Percentiles rank a stretch among this genome's conserved stretches.
phyloP scores from a whole-genome alignment of 2,113 vertebrate genomes.

The Caretta caretta region DNA sequence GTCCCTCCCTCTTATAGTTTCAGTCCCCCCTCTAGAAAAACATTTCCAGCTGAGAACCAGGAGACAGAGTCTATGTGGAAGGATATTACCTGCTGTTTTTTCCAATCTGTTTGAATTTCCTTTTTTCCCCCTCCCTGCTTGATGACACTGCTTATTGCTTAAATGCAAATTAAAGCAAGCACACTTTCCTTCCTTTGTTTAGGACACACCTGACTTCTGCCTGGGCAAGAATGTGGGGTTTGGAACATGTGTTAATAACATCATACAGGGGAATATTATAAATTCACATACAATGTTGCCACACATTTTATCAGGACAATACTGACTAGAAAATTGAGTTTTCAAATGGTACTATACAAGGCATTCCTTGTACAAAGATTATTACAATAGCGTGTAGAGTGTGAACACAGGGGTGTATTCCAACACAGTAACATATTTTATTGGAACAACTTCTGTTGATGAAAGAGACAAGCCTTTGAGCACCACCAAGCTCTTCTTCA shows the following conservation, averaged over 20 bases:
- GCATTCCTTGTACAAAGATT: neutral
- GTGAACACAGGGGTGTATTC: neutral
- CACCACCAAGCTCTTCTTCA: neutral
- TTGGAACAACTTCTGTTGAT: neutral
- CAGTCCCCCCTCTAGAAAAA: neutral
- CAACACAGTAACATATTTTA: neutral
- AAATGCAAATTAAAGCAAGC: neutral
- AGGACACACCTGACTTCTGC: neutral
- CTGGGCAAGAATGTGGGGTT: neutral
- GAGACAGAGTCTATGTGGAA: neutral
- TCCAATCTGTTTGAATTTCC: neutral
- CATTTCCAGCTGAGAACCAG: neutral
- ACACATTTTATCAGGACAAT: neutral
- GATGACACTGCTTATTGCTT: neutral
- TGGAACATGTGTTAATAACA: neutral
- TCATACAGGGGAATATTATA: neutral
- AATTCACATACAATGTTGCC: neutral
- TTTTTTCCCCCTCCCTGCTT: neutral
- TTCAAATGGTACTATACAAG: neutral
- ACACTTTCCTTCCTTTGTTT: neutral
- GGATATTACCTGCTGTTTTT: neutral
- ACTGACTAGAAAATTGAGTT: neutral
- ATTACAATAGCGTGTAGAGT: neutral
- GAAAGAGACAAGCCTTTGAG: neutral
- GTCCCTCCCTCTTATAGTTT: neutral